phyloP scores from a whole-genome alignment of 2,113 vertebrate species.

The Nannospalax galili region DNA sequence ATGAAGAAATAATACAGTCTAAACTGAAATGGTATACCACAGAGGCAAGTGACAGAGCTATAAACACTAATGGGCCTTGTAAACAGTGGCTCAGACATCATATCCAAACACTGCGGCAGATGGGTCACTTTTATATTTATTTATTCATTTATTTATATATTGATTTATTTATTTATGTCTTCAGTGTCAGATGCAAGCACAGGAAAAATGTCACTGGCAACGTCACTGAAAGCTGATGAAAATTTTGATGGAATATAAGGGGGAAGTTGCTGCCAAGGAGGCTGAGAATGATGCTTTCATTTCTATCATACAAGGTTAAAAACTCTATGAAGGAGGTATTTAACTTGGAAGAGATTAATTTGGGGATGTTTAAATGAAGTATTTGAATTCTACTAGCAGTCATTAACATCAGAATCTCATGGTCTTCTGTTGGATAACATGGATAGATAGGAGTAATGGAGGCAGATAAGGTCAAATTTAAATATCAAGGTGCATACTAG shows the following conservation, averaged over 20 bases:
- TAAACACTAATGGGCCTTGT: conserved; percentile 68
- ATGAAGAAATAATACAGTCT: conserved; percentile 54
- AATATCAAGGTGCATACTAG: background rate
- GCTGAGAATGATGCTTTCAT: conserved; percentile 34
- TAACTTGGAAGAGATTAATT: conserved; percentile 24
- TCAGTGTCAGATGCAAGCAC: conserved; percentile 46
- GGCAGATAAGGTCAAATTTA: background rate
- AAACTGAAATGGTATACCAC: conserved; percentile 56
- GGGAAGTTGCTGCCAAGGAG: background rate
- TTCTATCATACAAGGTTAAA: conserved; percentile 34
- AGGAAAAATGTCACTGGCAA: background rate
- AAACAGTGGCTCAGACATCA: conserved; percentile 53
- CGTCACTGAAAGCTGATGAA: background rate
- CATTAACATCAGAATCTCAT: conserved; percentile 25
- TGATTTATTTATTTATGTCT: background rate
- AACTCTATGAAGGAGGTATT: background rate
- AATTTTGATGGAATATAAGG: conserved; percentile 22
- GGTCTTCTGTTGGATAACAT: background rate
- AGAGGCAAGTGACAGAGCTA: conserved; percentile 59
- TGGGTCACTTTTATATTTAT: background rate
- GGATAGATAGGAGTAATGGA: background rate
- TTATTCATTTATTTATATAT: too few relatives aligned
- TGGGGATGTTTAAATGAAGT: conserved; percentile 47
- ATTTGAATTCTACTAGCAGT: background rate
- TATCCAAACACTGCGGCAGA: conserved; percentile 17